These are phyloP conservation scores for Pinctada fucata DNA, from an alignment of 2,888 invertebrate genomes.

Conservation along the genomic window DNA sequence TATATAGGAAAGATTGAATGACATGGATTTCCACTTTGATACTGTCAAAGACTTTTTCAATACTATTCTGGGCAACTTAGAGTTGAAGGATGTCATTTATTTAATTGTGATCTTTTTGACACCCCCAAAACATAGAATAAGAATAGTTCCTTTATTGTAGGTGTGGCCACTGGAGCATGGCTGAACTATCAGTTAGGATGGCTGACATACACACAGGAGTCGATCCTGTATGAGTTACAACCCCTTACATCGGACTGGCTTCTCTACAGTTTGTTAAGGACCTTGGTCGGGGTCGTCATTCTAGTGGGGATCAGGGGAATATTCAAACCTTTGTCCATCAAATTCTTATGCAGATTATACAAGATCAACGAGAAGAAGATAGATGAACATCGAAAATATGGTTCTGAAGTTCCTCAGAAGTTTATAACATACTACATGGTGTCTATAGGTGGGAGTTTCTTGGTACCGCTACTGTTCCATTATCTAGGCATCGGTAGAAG, in stretches of 20 bases:
- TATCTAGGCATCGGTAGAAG: constrained; percentile 87
- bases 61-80: too few relatives aligned
- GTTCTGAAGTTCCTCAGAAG: constrained; percentile 88
- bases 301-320: constrained; percentile 83
- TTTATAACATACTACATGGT: constrained; percentile 89
- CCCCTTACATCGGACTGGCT: constrained; percentile 86
- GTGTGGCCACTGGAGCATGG: constrained; percentile 89
- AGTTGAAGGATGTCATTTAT: too few relatives aligned
- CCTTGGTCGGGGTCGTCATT: constrained; percentile 87
- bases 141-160: constrained; percentile 70
- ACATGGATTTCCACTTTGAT: too few relatives aligned
- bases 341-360: constrained; percentile 84
- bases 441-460: constrained; percentile 87
- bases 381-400: constrained; percentile 77
- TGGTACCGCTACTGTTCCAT: constrained; percentile 87
- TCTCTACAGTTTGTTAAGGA: constrained; percentile 73
- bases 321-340: constrained; percentile 85
- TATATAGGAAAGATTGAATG: too few relatives aligned
- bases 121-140: too few relatives aligned
- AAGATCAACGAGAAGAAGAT: constrained; percentile 84
- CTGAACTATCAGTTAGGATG: constrained; percentile 88
- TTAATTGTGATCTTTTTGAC: too few relatives aligned
- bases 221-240: constrained; percentile 85
- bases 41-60: too few relatives aligned
- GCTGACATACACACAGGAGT: constrained; percentile 69